phyloP scores from a whole-genome alignment of 2,113 vertebrate species.

The Syrmaticus mikado region DNA sequence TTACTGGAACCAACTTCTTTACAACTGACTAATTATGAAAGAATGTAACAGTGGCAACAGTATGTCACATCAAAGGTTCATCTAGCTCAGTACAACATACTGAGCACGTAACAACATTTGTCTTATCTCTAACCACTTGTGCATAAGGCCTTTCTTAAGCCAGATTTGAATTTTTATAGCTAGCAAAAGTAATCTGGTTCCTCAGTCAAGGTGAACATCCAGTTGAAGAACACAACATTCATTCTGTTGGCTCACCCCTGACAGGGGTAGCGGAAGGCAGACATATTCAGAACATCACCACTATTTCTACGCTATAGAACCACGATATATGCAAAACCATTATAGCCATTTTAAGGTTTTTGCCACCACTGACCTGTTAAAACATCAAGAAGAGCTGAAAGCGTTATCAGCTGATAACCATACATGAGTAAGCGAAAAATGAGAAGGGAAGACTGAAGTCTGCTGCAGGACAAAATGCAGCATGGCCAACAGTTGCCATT shows the following conservation, averaged over 20 bases:
- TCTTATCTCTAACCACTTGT: neutral
- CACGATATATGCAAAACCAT: neutral
- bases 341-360: neutral
- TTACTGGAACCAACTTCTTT: neutral
- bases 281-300: neutral
- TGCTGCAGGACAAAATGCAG: neutral
- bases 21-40: neutral
- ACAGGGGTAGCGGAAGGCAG: neutral
- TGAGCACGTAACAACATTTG: neutral
- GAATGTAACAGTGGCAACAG: accelerated
- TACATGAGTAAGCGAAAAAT: neutral
- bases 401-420: neutral
- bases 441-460: neutral
- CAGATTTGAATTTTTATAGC: neutral
- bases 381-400: neutral
- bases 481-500: neutral
- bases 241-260: neutral
- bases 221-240: neutral
- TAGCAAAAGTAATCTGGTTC: neutral
- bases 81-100: neutral
- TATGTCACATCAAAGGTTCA: neutral
- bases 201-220: neutral
- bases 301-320: neutral
- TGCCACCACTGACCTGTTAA: neutral
- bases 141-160: neutral